A percentile compares a stretch with the other conserved stretches of the same genome.
phyloP scores from a whole-genome alignment of 2,113 vertebrate species.

The Myxocyprinus asiaticus region DNA sequence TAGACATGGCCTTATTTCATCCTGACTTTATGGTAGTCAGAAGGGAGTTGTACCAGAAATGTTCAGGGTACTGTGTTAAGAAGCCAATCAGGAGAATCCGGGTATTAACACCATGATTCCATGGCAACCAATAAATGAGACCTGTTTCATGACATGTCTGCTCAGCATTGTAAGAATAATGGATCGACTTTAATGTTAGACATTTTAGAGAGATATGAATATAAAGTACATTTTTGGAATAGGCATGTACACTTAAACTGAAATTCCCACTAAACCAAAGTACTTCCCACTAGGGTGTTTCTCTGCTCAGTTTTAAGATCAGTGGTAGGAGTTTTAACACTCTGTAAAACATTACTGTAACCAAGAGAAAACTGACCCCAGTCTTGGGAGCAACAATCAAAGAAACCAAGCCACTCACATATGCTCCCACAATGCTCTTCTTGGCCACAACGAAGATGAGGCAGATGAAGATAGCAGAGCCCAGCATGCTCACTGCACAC shows the following conservation, averaged over 20 bases:
- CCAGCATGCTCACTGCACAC: slow-evolving; percentile 95
- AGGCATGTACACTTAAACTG: no score
- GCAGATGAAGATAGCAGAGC: slow-evolving; percentile 98
- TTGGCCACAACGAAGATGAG: slow-evolving; percentile 98
- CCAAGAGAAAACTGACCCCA: no score
- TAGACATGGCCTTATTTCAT: slow-evolving; percentile 31
- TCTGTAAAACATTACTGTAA: no score
- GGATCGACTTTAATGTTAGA: no score
- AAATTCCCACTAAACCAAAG: no score
- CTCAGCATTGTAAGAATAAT: neutral
- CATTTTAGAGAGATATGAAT: no score
- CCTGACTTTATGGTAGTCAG: neutral
- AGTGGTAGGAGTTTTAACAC: no score
- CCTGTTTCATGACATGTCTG: neutral
- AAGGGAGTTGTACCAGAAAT: neutral
- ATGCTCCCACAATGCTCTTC: slow-evolving; percentile 93
- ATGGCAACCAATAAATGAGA: neutral
- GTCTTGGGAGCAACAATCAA: no score
- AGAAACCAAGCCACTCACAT: slow-evolving; percentile 79
- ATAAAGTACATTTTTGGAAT: no score
- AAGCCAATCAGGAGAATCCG: no score
- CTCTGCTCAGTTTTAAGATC: no score
- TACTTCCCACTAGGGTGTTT: no score
- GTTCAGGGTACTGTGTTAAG: neutral
- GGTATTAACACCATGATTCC: neutral